phyloP scores from a whole-genome alignment of 2,888 invertebrate genomes.

The Hypolimnas misippus region DNA sequence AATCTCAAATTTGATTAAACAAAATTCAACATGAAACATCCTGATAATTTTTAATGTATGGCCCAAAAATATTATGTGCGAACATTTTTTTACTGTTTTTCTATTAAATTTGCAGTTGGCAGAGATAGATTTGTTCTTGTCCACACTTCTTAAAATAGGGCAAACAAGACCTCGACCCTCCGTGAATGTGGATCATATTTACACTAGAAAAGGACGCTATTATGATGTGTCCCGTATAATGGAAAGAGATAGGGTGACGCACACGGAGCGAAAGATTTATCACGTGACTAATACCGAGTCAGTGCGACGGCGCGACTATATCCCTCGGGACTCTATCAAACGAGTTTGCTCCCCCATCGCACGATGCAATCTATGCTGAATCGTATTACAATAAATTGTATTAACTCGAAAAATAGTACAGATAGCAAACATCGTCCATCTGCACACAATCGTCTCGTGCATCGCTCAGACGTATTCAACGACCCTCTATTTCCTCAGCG shows the following conservation, averaged over 20 bases:
- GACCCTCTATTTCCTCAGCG: slow-evolving; percentile 69
- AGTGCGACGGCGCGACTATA: slow-evolving; percentile 71
- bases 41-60: background rate
- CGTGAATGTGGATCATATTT: slow-evolving; percentile 69
- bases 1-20: background rate
- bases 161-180: slow-evolving; percentile 65
- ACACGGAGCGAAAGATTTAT: slow-evolving; percentile 77
- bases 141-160: slow-evolving; percentile 63
- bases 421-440: slow-evolving; percentile 84
- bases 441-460: slow-evolving; percentile 76
- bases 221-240: slow-evolving; percentile 60
- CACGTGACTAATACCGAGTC: slow-evolving; percentile 81
- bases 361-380: slow-evolving; percentile 84
- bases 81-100: slow-evolving; percentile 13
- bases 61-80: background rate
- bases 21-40: background rate
- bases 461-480: slow-evolving; percentile 56
- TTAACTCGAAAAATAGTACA: slow-evolving; percentile 83
- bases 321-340: slow-evolving; percentile 82
- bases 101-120: slow-evolving; percentile 51
- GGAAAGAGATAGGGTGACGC: slow-evolving; percentile 65
- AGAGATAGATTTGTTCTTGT: slow-evolving; percentile 56
- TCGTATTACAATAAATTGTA: slow-evolving; percentile 84
- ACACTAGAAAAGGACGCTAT: slow-evolving; percentile 63
- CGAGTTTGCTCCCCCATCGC: slow-evolving; percentile 80